A percentile compares a stretch with the other conserved stretches of the same genome.
These are phyloP conservation scores for Drosophila orosa DNA, from an alignment of 1,140 invertebrate genomes.

Conservation along the genomic window DNA sequence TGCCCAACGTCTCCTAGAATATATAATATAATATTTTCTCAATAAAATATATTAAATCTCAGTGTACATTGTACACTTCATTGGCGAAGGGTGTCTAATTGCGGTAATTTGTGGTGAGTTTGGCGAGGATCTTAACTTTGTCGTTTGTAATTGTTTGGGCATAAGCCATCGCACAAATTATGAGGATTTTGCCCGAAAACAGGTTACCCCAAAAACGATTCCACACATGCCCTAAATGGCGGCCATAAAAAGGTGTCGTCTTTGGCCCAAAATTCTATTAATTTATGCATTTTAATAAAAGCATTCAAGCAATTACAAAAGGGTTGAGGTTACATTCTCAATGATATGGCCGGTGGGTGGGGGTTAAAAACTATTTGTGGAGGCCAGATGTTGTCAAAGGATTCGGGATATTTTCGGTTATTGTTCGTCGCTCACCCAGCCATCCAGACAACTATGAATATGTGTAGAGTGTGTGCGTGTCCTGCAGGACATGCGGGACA, in stretches of 20 bases:
- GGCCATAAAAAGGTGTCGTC: conserved; percentile 58
- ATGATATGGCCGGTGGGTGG: conserved; percentile 13
- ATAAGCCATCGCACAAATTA: conserved; percentile 60
- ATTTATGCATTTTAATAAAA: conserved; percentile 83
- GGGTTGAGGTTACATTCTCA: conserved; percentile 35
- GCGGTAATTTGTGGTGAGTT: conserved; percentile 72
- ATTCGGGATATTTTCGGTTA: conserved; percentile 51
- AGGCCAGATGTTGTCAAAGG: conserved; percentile 78
- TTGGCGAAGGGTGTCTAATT: conserved; percentile 54
- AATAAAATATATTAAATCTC: no score
- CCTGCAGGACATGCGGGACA: conserved; percentile 53
- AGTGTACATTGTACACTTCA: conserved; percentile 4
- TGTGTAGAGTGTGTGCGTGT: conserved; percentile 38
- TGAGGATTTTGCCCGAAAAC: conserved; percentile 37
- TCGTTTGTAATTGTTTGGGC: conserved; percentile 67
- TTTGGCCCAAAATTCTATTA: conserved; percentile 58
- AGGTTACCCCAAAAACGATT: conserved; percentile 39
- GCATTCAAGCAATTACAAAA: conserved; percentile 66
- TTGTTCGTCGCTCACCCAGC: conserved; percentile 33
- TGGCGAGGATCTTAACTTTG: conserved; percentile 36
- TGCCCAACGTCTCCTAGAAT: no score
- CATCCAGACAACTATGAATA: conserved; percentile 71
- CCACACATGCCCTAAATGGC: conserved; percentile 53
- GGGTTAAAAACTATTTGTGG: conserved; percentile 64
- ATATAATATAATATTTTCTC: no score